Evolutionary conservation across 2,888 invertebrate genomes (phyloP).

Genomic region (Dorcus hopei): DNA sequence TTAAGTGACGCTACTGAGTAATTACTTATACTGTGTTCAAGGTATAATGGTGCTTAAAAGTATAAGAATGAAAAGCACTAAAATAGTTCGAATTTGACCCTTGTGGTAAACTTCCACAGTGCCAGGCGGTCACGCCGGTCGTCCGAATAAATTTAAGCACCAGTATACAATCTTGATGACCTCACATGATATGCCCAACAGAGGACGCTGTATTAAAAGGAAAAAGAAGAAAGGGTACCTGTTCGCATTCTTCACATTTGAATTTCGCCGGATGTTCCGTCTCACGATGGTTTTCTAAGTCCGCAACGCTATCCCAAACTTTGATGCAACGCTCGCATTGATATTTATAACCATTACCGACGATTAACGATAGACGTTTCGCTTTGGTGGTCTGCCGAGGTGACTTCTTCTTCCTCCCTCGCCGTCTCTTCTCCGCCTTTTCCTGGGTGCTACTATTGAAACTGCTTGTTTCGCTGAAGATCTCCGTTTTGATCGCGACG

Average conservation of each 20-base stretch:
- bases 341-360: constrained; percentile 43
- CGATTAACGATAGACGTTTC: constrained; percentile 27
- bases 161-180: too few relatives aligned
- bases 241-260: constrained; percentile 48
- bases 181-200: too few relatives aligned
- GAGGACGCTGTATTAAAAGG: too few relatives aligned
- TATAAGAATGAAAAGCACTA: too few relatives aligned
- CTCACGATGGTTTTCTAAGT: constrained; percentile 43
- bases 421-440: constrained; percentile 34
- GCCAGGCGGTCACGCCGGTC: too few relatives aligned
- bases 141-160: too few relatives aligned
- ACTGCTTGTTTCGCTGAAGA: constrained; percentile 22
- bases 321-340: constrained; percentile 47
- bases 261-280: constrained; percentile 46
- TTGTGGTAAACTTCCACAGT: too few relatives aligned
- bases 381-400: constrained; percentile 29
- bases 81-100: too few relatives aligned
- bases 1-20: too few relatives aligned
- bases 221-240: constrained; percentile 32
- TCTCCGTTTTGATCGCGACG: constrained; percentile 26
- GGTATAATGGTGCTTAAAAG: too few relatives aligned
- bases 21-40: too few relatives aligned
- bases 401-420: constrained; percentile 44
- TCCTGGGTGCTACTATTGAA: constrained; percentile 15
- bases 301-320: constrained; percentile 39